Evolutionary conservation across 1,140 invertebrate species (phyloP), one percentile per base, ranked within the genome.

Genomic region (Calliopsis andreniformis): DNA sequence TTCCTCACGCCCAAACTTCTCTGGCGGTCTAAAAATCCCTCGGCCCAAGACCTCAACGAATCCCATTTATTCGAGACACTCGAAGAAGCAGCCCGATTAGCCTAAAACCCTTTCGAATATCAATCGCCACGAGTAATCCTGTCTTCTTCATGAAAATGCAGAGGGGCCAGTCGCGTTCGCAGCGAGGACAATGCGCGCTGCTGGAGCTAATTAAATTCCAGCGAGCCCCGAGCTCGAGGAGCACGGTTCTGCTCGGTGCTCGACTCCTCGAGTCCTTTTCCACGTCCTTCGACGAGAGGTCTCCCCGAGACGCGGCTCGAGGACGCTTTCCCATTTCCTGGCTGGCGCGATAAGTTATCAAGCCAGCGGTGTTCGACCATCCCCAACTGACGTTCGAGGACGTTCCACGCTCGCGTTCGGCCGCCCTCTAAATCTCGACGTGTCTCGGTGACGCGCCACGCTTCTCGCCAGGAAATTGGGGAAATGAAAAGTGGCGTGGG

Each of bases 131-230:
- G 66, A 62, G 73, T 63, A 49, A 32, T 8, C 23, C 64, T 72
- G 69, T 76, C 64, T 64, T 79, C 59, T 73, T 76, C 78, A 66
- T 79, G 78, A 79, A 77, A 77, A 79, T 79, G 72, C 73, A 79
- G 58, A 76, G 67, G 59, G 73, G 55, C n/a, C n/a, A 56, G 42
- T 59, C 62, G 73, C 10, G n/a, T n/a, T n/a, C n/a, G 12, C 25
- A 56, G 14, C 20, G 61, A 58, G 73, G 61, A 79, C 73, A 79
- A 79, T 77, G 64, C 73, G 47, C 58, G 64, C 59, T 42, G 32
- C 55, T 69, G 63, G 64, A 79, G 67, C 78, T 79, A 79, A 79
- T 79, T 75, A 79, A 79, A 77, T 79, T 79, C 68, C 64, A 70
- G 63, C 71, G 77, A 59, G 55, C 49, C 51, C 47, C 51, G 59